A percentile compares a stretch with the other conserved stretches of the same genome.
phyloP scores from a whole-genome alignment of 2,888 invertebrate species.

The Poecilobothrus nobilitatus region DNA sequence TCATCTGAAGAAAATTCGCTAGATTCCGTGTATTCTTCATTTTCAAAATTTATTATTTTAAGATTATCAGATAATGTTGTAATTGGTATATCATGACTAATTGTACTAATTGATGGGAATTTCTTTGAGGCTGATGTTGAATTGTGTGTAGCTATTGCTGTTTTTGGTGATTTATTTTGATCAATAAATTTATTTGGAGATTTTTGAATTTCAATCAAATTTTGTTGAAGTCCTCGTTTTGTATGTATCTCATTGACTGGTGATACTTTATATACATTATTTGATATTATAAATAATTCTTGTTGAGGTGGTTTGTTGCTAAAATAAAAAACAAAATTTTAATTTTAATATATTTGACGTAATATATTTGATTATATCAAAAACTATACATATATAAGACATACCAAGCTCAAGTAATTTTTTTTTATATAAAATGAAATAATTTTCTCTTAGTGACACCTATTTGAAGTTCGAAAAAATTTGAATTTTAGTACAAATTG shows the following conservation, averaged over 20 bases:
- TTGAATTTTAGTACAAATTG: too few species aligned
- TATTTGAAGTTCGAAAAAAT: too few species aligned
- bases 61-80: neutral
- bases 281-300: neutral
- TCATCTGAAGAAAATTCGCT: conserved; percentile 19
- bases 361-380: too few species aligned
- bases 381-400: too few species aligned
- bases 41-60: neutral
- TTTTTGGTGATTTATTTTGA: neutral
- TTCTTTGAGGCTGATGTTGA: conserved; percentile 12
- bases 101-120: neutral
- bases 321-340: conserved; percentile 13
- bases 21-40: neutral
- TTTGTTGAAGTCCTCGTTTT: neutral
- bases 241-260: neutral
- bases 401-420: too few species aligned
- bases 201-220: neutral
- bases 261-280: neutral
- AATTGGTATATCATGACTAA: neutral
- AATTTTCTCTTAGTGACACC: too few species aligned
- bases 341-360: too few species aligned
- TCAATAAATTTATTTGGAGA: neutral
- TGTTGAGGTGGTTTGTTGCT: conserved; percentile 21
- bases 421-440: too few species aligned
- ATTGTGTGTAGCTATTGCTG: neutral